A percentile compares a stretch with the other conserved stretches of the same genome.
Evolutionary conservation across 1,140 invertebrate species (phyloP).

Genomic region (Papilio polyxenes): DNA sequence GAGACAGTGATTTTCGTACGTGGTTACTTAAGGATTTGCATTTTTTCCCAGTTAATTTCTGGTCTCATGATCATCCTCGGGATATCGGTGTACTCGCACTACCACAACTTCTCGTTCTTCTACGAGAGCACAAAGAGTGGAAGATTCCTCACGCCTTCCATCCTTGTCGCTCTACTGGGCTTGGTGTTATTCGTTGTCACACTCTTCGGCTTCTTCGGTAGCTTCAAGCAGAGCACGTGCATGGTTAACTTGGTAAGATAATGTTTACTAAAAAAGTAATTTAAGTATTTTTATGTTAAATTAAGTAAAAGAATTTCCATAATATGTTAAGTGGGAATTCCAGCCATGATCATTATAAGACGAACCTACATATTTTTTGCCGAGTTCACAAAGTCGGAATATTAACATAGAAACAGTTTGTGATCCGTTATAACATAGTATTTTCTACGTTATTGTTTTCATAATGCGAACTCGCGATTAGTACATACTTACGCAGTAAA

Average conservation of each 20-base stretch:
- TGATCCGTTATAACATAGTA: no score
- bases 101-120: constrained; percentile 86
- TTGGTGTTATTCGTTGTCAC: constrained; percentile 88
- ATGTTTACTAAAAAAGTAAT: not conserved
- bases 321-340: no score
- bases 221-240: constrained; percentile 89
- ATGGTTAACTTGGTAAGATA: constrained; percentile 88
- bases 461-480: no score
- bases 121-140: constrained; percentile 78
- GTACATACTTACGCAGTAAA: no score
- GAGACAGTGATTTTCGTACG: not conserved
- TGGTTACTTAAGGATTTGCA: constrained; percentile 4
- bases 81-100: constrained; percentile 86
- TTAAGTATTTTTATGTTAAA: no score
- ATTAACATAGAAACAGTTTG: no score
- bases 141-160: constrained; percentile 86
- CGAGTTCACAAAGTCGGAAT: no score
- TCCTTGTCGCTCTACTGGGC: constrained; percentile 88
- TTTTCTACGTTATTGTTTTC: no score
- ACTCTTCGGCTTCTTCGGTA: constrained; percentile 90
- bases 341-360: no score
- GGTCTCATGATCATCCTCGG: constrained; percentile 88
- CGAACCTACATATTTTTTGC: no score
- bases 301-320: no score
- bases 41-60: constrained; percentile 83